phyloP scores from a whole-genome alignment of 2,113 vertebrate genomes.

The Alectura lathami region DNA sequence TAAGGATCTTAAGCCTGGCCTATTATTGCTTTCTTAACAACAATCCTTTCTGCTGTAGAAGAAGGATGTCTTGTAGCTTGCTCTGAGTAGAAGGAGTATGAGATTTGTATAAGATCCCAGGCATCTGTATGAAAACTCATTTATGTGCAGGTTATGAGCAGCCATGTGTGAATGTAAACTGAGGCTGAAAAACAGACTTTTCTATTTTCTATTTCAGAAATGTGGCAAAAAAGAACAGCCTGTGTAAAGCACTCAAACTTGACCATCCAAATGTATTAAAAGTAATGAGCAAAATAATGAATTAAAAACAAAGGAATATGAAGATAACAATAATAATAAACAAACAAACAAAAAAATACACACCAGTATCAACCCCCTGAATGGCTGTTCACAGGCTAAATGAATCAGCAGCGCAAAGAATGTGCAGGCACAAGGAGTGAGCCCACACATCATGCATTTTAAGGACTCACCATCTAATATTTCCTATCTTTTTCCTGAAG shows the following conservation, averaged over 20 bases:
- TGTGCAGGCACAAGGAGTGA: neutral
- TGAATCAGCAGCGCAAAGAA: neutral
- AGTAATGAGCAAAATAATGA: neutral
- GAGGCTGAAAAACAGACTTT: neutral
- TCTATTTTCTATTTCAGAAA: neutral
- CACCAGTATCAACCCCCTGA: neutral
- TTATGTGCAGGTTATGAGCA: constrained; percentile 37
- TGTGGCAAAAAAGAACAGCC: neutral
- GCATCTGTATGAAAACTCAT: constrained; percentile 16
- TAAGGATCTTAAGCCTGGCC: constrained; percentile 33
- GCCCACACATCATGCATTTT: constrained; percentile 36
- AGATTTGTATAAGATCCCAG: constrained; percentile 35
- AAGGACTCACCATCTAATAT: constrained; percentile 66
- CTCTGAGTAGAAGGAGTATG: neutral
- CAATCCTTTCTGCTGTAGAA: constrained; percentile 34
- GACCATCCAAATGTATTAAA: neutral
- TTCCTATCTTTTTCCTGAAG: constrained; percentile 70
- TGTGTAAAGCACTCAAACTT: neutral
- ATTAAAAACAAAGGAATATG: neutral
- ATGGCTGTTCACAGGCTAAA: neutral
- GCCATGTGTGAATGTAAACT: constrained; percentile 36
- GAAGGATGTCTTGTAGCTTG: neutral
- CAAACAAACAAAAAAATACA: neutral
- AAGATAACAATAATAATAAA: neutral
- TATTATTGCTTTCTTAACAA: constrained; percentile 43